Conservation (phyloP, 2,113 vertebrate genomes). For the Prionailurus viverrinus region DNA sequence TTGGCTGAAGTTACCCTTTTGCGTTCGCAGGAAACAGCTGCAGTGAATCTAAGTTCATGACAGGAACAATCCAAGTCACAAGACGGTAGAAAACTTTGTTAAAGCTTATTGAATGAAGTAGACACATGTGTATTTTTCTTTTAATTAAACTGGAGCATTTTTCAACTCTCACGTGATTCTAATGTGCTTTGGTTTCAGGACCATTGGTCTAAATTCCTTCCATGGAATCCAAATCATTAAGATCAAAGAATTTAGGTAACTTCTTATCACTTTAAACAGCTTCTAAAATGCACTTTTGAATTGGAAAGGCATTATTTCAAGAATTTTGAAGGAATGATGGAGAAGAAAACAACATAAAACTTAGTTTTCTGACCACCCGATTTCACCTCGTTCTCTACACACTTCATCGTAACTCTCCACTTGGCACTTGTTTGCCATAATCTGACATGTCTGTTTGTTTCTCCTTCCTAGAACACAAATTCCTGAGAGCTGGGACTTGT, state of each 20-base stretch:
- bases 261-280: not conserved
- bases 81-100: conserved; percentile 17
- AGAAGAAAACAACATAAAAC: not conserved
- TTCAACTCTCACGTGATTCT: not conserved
- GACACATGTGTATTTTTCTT: not conserved
- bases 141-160: conserved; percentile 18
- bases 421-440: not conserved
- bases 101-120: not conserved
- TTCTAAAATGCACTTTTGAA: not conserved
- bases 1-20: conserved; percentile 51
- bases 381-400: not conserved
- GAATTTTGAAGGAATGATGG: not conserved
- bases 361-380: not conserved
- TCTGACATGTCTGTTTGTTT: not conserved
- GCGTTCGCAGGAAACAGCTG: conserved; percentile 77
- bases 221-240: not conserved
- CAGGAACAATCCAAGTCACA: conserved; percentile 51
- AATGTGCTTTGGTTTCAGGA: not conserved
- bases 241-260: not conserved
- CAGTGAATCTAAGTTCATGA: conserved; percentile 21
- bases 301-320: not conserved
- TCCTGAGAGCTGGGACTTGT: not conserved
- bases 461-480: not conserved
- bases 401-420: not conserved
- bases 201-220: not conserved